Percentiles rank a stretch among this genome's conserved stretches.
phyloP scores from a whole-genome alignment of 2,888 invertebrate genomes.

The Caenorhabditis uteleia region DNA sequence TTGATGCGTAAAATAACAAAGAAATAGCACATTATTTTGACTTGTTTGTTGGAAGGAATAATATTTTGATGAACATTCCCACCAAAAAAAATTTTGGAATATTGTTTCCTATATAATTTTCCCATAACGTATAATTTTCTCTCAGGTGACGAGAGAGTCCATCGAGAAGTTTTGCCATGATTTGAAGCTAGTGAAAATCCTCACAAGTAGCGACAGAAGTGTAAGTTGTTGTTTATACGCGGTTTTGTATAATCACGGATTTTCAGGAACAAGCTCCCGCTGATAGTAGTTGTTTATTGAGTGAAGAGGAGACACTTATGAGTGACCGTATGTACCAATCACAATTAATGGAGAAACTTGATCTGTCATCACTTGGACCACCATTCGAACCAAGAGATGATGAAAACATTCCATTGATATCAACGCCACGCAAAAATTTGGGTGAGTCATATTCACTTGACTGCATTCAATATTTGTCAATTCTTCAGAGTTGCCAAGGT shows the following conservation, averaged over 20 bases:
- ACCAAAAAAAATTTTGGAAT: too few species aligned
- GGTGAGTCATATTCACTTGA: constrained; percentile 17
- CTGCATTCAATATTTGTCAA: constrained; percentile 19
- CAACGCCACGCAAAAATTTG: constrained; percentile 25
- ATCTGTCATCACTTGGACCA: constrained; percentile 20
- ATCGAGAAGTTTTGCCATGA: constrained; percentile 38
- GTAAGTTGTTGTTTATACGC: not conserved
- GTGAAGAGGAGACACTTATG: too few species aligned
- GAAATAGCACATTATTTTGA: too few species aligned
- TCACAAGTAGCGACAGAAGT: constrained; percentile 14
- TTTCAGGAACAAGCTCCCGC: too few species aligned
- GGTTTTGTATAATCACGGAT: constrained; percentile 5
- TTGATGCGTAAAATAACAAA: too few species aligned
- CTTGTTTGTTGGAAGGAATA: too few species aligned
- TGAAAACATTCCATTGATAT: constrained; percentile 13
- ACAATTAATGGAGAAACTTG: constrained; percentile 20
- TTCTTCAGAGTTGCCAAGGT: constrained; percentile 37
- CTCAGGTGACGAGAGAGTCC: constrained; percentile 32
- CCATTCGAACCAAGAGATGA: constrained; percentile 9
- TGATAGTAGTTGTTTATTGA: too few species aligned
- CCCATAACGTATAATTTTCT: not conserved
- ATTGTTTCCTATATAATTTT: not conserved
- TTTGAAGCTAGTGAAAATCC: constrained; percentile 25
- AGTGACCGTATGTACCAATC: too few species aligned
- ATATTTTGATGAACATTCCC: too few species aligned